These are phyloP conservation scores for Copsychus sechellarum DNA, from an alignment of 2,113 vertebrate genomes.

Conservation along the genomic window DNA sequence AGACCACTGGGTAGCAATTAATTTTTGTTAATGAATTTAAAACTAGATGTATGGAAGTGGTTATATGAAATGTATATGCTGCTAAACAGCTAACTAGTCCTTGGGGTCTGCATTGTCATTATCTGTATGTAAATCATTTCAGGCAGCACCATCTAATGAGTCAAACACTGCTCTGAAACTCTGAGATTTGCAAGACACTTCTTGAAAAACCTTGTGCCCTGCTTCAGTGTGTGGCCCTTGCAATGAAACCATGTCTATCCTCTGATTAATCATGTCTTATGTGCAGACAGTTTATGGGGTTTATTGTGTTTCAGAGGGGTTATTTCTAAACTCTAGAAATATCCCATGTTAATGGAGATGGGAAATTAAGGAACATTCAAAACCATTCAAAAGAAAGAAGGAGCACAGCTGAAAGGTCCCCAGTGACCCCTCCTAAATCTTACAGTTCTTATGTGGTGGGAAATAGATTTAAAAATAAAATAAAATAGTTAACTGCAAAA, in stretches of 20 bases:
- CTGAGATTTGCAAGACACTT: not conserved
- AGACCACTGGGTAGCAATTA: conserved; percentile 67
- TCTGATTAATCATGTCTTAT: not conserved
- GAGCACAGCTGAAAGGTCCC: not conserved
- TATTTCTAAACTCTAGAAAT: not conserved
- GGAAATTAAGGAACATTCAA: not conserved
- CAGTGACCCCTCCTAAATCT: not conserved
- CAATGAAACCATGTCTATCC: not conserved
- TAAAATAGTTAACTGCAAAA: not conserved
- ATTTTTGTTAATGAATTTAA: conserved; percentile 81
- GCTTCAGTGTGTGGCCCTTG: not conserved
- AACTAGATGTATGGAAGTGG: conserved; percentile 76
- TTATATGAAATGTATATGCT: conserved; percentile 75
- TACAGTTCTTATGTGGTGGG: not conserved
- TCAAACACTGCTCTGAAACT: conserved; percentile 60
- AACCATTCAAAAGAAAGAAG: not conserved
- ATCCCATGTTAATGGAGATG: not conserved
- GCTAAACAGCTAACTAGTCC: conserved; percentile 81
- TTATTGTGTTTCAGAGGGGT: not conserved
- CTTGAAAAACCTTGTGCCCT: not conserved
- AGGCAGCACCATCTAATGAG: conserved; percentile 67
- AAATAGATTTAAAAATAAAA: not conserved
- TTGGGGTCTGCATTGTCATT: conserved; percentile 74
- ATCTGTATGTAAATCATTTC: conserved; percentile 76
- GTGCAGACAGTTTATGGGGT: not conserved